Evolutionary conservation across 1,140 invertebrate genomes (phyloP).

Genomic region (Oryzaephilus surinamensis): DNA sequence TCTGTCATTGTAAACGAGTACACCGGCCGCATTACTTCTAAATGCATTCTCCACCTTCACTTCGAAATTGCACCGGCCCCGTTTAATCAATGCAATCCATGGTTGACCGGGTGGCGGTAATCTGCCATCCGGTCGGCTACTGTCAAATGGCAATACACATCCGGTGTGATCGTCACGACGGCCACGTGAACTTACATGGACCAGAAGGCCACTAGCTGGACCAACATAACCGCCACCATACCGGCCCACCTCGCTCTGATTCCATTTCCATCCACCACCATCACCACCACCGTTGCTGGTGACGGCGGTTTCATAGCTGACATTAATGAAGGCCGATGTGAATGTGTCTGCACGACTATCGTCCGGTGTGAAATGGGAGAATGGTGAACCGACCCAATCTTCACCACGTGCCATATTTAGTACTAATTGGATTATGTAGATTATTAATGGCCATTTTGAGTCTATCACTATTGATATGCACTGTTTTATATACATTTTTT

Average conservation of each 20-base stretch:
- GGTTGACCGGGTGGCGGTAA: conserved; percentile 43
- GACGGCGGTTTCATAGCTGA: conserved; percentile 35
- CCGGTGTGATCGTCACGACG: conserved; percentile 50
- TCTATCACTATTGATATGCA: too few relatives aligned
- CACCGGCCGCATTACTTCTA: conserved; percentile 54
- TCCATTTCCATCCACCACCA: conserved; percentile 26
- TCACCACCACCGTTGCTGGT: too few relatives aligned
- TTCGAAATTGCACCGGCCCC: conserved; percentile 65
- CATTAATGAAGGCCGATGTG: conserved; percentile 35
- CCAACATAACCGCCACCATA: conserved; percentile 55
- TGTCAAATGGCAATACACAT: conserved; percentile 48
- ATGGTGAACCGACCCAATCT: conserved; percentile 23
- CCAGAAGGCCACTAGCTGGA: conserved; percentile 45
- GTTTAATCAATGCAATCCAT: conserved; percentile 65
- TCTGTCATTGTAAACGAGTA: conserved; percentile 66
- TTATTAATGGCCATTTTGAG: too few relatives aligned
- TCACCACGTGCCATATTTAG: too few relatives aligned
- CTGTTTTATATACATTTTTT: too few relatives aligned
- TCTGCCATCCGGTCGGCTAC: conserved; percentile 37
- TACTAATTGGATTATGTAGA: too few relatives aligned
- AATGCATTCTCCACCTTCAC: conserved; percentile 64
- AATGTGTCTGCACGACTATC: conserved; percentile 24
- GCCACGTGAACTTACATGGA: conserved; percentile 46
- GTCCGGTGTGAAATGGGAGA: conserved; percentile 19
- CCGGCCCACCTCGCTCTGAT: conserved; percentile 50